Conservation (phyloP, 2,797 vertebrate genomes). For the Parauchenoglanis ngamensis region DNA sequence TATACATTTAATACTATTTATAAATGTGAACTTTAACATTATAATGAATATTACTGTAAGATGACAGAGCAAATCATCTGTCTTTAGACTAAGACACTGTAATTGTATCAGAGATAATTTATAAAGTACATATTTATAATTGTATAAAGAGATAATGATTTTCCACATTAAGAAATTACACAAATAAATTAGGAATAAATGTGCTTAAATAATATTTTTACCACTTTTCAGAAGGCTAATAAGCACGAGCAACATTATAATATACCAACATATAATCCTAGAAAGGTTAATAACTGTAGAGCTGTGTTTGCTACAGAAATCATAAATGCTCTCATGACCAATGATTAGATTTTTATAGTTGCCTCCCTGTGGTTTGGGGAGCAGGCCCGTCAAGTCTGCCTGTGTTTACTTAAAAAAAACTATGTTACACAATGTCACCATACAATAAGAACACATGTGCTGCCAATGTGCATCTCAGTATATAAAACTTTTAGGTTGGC, state of each 20-base stretch:
- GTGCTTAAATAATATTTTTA: not conserved
- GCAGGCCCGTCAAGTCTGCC: conserved; percentile 55
- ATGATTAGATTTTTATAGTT: conserved; percentile 56
- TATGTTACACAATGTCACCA: conserved; percentile 62
- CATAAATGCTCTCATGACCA: conserved; percentile 20
- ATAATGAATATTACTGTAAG: not conserved
- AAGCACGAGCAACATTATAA: not conserved
- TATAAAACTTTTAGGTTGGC: conserved; percentile 72
- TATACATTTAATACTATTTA: not conserved
- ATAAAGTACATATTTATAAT: too few species aligned
- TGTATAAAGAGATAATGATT: not conserved
- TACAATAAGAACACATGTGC: conserved; percentile 69
- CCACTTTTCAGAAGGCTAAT: not conserved
- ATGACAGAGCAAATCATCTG: not conserved
- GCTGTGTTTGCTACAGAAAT: conserved; percentile 40
- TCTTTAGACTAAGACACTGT: not conserved
- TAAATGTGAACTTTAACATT: not conserved
- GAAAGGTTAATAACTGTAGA: not conserved
- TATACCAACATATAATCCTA: not conserved
- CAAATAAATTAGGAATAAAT: not conserved
- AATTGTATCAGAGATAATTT: too few species aligned
- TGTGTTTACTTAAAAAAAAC: conserved; percentile 64
- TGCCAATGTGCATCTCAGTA: conserved; percentile 73
- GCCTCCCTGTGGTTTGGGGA: conserved; percentile 47
- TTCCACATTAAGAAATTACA: not conserved